phyloP scores from a whole-genome alignment of 1,140 invertebrate genomes.

The Drosophila sp. region DNA sequence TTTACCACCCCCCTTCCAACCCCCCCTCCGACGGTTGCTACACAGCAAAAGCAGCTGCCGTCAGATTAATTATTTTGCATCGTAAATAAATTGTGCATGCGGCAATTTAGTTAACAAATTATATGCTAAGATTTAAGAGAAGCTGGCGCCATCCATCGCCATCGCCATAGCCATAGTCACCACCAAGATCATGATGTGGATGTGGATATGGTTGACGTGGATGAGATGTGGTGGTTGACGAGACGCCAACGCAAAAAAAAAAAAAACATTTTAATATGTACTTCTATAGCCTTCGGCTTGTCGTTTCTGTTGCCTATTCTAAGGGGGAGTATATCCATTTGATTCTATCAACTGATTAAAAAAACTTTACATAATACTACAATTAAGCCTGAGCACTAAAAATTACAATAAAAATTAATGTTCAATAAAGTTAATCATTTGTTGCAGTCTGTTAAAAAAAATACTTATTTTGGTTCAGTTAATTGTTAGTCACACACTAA shows the following conservation, averaged over 20 bases:
- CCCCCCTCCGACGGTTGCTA: background rate
- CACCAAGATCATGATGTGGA: constrained; percentile 3
- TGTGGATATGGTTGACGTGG: background rate
- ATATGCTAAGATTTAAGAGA: constrained; percentile 52
- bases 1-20: background rate
- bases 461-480: too few species aligned
- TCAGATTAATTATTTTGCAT: constrained; percentile 59
- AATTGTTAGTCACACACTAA: too few species aligned
- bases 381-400: too few species aligned
- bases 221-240: constrained; percentile 6
- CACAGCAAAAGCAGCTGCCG: constrained; percentile 13
- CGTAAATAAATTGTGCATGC: constrained; percentile 56
- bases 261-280: background rate
- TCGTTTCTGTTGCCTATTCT: constrained; percentile 1
- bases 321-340: background rate
- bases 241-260: background rate
- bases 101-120: constrained; percentile 65
- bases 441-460: too few species aligned
- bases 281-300: background rate
- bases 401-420: too few species aligned
- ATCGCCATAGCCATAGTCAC: background rate
- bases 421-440: too few species aligned
- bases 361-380: too few species aligned
- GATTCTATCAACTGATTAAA: too few species aligned
- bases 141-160: constrained; percentile 39